Base-by-base conservation (phyloP, 2,113 vertebrate genomes). In the Cromileptes altivelis region DNA sequence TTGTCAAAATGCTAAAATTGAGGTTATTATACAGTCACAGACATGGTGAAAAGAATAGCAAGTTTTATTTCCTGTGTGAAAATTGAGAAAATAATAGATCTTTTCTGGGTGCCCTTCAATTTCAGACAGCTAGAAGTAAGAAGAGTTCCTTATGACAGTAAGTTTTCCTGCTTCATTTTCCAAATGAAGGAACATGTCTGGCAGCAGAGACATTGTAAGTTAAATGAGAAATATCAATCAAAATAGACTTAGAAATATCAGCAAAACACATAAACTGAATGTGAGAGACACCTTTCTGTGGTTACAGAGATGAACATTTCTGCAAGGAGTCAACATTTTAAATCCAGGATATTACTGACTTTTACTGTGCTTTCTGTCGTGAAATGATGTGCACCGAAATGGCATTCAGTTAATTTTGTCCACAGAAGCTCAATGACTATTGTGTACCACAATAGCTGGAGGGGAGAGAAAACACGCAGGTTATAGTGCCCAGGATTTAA, bases 401-500 rank as follows among this genome's bases (percentile, higher is more conserved):
- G 21, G 2, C 62, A 80, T 78, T n/a, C 12, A 30, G 30, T 42
- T 74, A 4, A 37, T 63, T 69, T 75, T 42, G n/a, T 45, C 62
- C 50, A 75, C 50, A 82, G 58, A 67, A 33, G 50, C 40, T 65
- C 17, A 52, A 8, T 13, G 3, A 71, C 19, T 27, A 53, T 49
- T 69, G 23, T 65, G 40, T 2, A 13, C 10, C 6, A 78, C 4
- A 72, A 67, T 47, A 61, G 45, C 65, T 42, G 3, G 14, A 30
- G 12, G 50, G 63, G 30, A 63, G 56, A 52, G 62, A 50, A 65
- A 63, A 45, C 47, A 23, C 49, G 23, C 65, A 64, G 63, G 74
- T 81, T 73, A 60, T 21, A 70, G 30, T 57, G 61, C 19, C 56
- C 42, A 15, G 45, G 30, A 80, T 81, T 81, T 70, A 11, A 91